Conservation (phyloP, 2,888 invertebrate genomes). For the Axea sp. region DNA sequence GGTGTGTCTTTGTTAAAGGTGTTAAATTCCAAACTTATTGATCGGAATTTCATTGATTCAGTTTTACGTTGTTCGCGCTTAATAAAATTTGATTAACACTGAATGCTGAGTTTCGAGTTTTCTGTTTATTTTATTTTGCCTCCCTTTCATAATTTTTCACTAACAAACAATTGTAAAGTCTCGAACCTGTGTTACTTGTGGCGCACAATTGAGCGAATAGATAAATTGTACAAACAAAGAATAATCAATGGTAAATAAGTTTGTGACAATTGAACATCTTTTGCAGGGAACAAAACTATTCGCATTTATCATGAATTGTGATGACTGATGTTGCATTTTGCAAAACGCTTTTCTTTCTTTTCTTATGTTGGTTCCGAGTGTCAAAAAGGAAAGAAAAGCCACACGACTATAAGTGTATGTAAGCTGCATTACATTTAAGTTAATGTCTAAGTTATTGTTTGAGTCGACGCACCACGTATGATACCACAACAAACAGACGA, state of each 20-base stretch:
- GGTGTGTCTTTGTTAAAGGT: conserved; percentile 32
- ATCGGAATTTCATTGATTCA: conserved; percentile 3
- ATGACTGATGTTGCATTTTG: conserved; percentile 51
- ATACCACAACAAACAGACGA: neutral
- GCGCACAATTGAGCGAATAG: too few species aligned
- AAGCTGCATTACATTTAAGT: conserved; percentile 35
- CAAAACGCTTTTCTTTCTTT: conserved; percentile 43
- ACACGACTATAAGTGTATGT: conserved; percentile 17
- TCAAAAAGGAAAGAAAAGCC: conserved; percentile 46
- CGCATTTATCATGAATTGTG: conserved; percentile 42
- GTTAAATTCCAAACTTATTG: conserved; percentile 32
- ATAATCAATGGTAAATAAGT: neutral
- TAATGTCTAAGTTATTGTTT: conserved; percentile 30
- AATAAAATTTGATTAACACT: neutral
- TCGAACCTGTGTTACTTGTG: too few species aligned
- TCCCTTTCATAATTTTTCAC: too few species aligned
- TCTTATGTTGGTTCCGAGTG: conserved; percentile 2
- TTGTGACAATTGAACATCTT: conserved; percentile 29
- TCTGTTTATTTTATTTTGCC: neutral
- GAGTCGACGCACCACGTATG: conserved; percentile 10
- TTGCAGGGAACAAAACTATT: conserved; percentile 14
- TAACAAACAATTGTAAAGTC: too few species aligned
- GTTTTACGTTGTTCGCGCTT: conserved; percentile 7
- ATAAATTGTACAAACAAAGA: neutral
- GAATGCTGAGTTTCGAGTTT: neutral